These are phyloP conservation scores for Tenebrio molitor DNA, from an alignment of 1,140 invertebrate species.

Conservation along the genomic window DNA sequence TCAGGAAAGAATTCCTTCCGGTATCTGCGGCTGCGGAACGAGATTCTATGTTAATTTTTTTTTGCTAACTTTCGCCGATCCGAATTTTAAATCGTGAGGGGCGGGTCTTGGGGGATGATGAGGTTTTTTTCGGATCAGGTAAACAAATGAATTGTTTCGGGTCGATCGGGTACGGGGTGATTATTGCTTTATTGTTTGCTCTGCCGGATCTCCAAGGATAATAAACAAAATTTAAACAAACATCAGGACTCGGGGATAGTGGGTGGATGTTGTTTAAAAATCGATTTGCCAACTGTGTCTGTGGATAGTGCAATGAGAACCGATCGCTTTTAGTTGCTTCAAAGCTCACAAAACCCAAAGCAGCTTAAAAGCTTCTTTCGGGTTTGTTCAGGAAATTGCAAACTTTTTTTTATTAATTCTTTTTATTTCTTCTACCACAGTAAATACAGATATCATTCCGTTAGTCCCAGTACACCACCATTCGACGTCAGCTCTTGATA, in stretches of 20 bases:
- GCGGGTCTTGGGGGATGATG: too few species aligned
- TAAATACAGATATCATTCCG: too few species aligned
- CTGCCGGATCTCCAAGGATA: too few species aligned
- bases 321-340: constrained; percentile 7
- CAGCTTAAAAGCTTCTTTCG: constrained; percentile 25
- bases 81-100: too few species aligned
- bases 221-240: too few species aligned
- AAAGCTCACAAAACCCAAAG: constrained; percentile 13
- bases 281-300: not conserved
- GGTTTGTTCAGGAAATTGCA: not conserved
- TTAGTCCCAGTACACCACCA: too few species aligned
- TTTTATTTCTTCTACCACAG: not conserved
- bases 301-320: not conserved
- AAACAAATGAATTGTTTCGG: too few species aligned
- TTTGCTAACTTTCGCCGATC: too few species aligned
- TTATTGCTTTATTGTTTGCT: not conserved
- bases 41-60: too few species aligned
- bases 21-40: constrained; percentile 55
- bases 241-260: not conserved
- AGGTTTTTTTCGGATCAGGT: too few species aligned
- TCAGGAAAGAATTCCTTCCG: constrained; percentile 77
- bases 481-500: too few species aligned
- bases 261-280: not conserved
- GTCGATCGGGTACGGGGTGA: too few species aligned
- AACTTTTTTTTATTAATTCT: constrained; percentile 3